These are phyloP conservation scores for Cephalopachus bancanus DNA, from an alignment of 2,797 vertebrate genomes.

Conservation along the genomic window DNA sequence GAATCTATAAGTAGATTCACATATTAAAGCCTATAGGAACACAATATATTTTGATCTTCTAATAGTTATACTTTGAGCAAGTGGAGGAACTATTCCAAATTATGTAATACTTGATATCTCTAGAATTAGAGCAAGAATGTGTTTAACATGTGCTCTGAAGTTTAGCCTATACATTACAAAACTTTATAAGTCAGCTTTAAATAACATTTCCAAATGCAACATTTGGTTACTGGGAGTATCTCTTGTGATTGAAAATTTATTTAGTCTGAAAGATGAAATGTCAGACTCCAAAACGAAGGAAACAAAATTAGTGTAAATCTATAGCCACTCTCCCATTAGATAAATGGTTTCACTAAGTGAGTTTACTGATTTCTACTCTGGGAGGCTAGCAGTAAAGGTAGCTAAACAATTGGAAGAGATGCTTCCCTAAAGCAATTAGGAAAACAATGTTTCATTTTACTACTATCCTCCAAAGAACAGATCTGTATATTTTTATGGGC, in stretches of 20 bases:
- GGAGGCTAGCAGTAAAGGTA: neutral
- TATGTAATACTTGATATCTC: slow-evolving; percentile 65
- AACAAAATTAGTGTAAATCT: slow-evolving; percentile 64
- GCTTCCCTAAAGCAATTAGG: slow-evolving; percentile 29
- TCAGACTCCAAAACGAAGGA: slow-evolving; percentile 67
- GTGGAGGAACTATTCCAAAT: slow-evolving; percentile 60
- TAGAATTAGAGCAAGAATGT: slow-evolving; percentile 60
- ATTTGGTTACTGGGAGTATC: slow-evolving; percentile 60
- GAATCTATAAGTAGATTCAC: slow-evolving; percentile 24
- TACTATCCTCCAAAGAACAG: neutral
- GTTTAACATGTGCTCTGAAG: slow-evolving; percentile 62
- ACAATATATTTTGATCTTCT: slow-evolving; percentile 38
- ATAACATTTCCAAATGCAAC: slow-evolving; percentile 72
- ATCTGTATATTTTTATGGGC: neutral
- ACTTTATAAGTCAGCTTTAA: slow-evolving; percentile 41
- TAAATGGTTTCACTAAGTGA: slow-evolving; percentile 36
- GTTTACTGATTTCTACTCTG: neutral
- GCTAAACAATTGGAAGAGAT: slow-evolving; percentile 15
- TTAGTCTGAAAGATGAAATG: slow-evolving; percentile 67
- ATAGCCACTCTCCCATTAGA: neutral
- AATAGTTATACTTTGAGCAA: slow-evolving; percentile 25
- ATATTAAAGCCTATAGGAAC: slow-evolving; percentile 5
- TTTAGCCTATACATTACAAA: slow-evolving; percentile 58
- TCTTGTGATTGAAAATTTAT: slow-evolving; percentile 64
- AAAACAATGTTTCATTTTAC: slow-evolving; percentile 12